Conservation (phyloP, 2,113 vertebrate species). For the Albula glossodonta region DNA sequence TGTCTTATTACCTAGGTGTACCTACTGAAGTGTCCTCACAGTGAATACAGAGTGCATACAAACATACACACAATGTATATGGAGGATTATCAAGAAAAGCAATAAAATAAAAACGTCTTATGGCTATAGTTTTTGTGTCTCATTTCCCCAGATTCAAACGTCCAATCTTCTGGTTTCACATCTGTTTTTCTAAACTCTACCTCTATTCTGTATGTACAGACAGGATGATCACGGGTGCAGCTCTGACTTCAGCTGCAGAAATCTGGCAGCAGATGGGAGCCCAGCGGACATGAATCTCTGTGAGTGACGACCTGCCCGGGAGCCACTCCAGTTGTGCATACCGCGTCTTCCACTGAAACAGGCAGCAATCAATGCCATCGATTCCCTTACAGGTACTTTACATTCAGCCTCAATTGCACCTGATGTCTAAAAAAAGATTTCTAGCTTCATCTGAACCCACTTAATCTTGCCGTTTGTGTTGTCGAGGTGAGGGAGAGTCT, state of each 20-base stretch:
- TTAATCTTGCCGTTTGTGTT: neutral
- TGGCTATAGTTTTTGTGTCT: neutral
- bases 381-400: constrained; percentile 32
- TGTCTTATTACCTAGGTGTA: too few species aligned
- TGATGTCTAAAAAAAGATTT: constrained; percentile 16
- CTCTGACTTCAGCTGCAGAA: neutral
- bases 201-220: neutral
- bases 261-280: neutral
- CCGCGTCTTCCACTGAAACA: constrained; percentile 1
- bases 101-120: neutral
- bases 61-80: neutral
- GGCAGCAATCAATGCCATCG: constrained; percentile 34
- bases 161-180: neutral
- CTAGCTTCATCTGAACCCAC: neutral
- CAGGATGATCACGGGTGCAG: neutral
- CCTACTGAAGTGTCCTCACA: too few species aligned
- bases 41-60: neutral
- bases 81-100: neutral
- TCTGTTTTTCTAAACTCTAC: neutral
- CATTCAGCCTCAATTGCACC: constrained; percentile 19
- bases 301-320: neutral
- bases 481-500: neutral
- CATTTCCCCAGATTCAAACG: neutral
- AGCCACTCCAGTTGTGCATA: neutral
- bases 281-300: neutral